Evolutionary conservation across 2,888 invertebrate genomes (phyloP), one percentile per base, ranked within the genome.

Genomic region (Craniophora ligustri): DNA sequence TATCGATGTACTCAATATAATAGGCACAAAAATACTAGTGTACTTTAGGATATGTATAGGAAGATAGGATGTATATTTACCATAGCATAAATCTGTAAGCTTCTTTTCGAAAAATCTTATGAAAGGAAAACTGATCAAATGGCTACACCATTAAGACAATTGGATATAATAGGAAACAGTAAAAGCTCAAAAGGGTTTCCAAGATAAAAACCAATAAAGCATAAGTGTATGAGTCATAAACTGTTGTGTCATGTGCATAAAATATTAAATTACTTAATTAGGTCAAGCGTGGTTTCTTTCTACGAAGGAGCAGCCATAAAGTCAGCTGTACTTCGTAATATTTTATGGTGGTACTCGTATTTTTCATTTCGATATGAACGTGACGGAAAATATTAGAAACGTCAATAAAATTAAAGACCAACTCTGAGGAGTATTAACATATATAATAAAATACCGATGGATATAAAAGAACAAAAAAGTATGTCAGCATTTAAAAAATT

Each of bases 211-310:
- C 44, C 38, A 36, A n/a, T 48, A 36, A 59, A 55, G 8, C 23
- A 13, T 18, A 8, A 42, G 18, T 26, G 45, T 18, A 49, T 78
- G 71, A 72, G 42, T 77, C 76, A 76, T 60, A 67, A 59, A 49
- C 45, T 64, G 40, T 48, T 44, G 54, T 70, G 66, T 59, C 59
- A 62, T 62, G 59, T 57, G 66, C 62, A 57, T 71, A 63, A 66
- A 73, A 72, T 75, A 78, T 77, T 58, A 40, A 56, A 58, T 63
- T 70, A 70, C 55, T 54, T 66, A 58, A 68, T 72, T 67, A 69
- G 54, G 60, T 60, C 57, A 54, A 48, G 30, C n/a, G 40, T 38
- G 74, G 75, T 66, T 72, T 70, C 68, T 55, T 77, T 72, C 69
- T 47, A 19, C 56, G 67, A 63, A 71, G 46, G 39, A 57, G 60